These are phyloP conservation scores for Clarias pachynema DNA, from an alignment of 2,797 vertebrate species.

Conservation along the genomic window DNA sequence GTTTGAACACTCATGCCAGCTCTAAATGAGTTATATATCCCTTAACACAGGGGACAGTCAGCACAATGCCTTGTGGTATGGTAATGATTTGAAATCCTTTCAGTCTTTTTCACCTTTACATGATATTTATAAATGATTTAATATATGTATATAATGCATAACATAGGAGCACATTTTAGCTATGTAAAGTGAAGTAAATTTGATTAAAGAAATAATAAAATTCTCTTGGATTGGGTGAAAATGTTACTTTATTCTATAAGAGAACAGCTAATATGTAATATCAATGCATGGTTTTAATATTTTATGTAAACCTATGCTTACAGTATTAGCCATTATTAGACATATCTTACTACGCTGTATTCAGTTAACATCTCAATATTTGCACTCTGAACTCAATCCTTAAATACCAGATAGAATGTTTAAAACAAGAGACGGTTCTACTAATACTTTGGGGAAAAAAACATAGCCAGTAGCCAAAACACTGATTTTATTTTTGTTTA, in stretches of 20 bases:
- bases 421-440: slow-evolving; percentile 71
- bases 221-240: not conserved
- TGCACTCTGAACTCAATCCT: slow-evolving; percentile 62
- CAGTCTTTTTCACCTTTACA: not conserved
- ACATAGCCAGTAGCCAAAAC: slow-evolving; percentile 1
- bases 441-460: slow-evolving; percentile 70
- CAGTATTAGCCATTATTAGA: not conserved
- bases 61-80: not conserved
- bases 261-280: not conserved
- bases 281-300: not conserved
- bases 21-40: slow-evolving; percentile 24
- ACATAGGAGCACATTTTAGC: not conserved
- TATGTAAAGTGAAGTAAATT: not conserved
- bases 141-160: not conserved
- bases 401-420: slow-evolving; percentile 71
- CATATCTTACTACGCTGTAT: not conserved
- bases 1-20: slow-evolving; percentile 16
- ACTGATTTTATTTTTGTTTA: too few species aligned
- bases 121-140: not conserved
- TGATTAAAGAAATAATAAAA: not conserved
- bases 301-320: not conserved
- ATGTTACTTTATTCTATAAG: too few species aligned
- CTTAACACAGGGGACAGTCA: not conserved
- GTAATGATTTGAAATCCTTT: not conserved
- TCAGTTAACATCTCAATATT: slow-evolving; percentile 24